Evolutionary conservation across 37 sponge, comb jelly and placozoan species (phyloP), one percentile per base, ranked within the genome.

Genomic region (Eunapius fragilis): DNA sequence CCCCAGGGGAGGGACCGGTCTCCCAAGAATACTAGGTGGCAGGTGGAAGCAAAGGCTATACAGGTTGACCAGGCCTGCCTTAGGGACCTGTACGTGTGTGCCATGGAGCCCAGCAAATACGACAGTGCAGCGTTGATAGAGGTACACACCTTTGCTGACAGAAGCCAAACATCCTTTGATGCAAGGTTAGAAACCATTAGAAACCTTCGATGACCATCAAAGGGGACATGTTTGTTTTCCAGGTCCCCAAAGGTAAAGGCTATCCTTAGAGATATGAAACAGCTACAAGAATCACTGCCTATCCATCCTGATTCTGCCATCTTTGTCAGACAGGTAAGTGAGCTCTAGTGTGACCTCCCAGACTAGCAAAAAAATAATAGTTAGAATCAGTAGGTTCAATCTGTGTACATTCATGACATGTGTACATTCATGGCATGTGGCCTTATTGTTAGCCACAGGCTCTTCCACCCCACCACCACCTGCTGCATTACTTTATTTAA

Each of bases 241-340:
- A 84, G 95, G 45, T 89, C 97, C 19, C 87, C 90, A 28, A 92
- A 90, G 82, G 86, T 92, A 31, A 87, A 41, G 30, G 95, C 97
- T 25, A 82, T 97, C 17, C 47, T 97, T 70, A 72, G 82, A 77
- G 97, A 97, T 45, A 82, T 93, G 83, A 89, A 85, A 71, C 84
- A 85, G 71, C 88, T 97, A 67, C 76, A 89, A 31, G 91, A 89
- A 37, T 86, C 87, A 0, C 86, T 89, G 12, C 93, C 92, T 14
- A 35, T 94, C 19, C 97, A 97, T 82, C 91, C 91, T 48, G 95
- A 92, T 85, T 94, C 97, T 7, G 87, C 95, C 49, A 87, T 97
- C 49, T 94, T 92, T 50, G 38, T 91, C 23, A 78, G 95, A 74
- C 96, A 95, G 80, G 95, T 92, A 48, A 36, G 76, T 0, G 26